Base-by-base conservation (phyloP, 2,888 invertebrate genomes). In the Eumerus sabulonum region DNA sequence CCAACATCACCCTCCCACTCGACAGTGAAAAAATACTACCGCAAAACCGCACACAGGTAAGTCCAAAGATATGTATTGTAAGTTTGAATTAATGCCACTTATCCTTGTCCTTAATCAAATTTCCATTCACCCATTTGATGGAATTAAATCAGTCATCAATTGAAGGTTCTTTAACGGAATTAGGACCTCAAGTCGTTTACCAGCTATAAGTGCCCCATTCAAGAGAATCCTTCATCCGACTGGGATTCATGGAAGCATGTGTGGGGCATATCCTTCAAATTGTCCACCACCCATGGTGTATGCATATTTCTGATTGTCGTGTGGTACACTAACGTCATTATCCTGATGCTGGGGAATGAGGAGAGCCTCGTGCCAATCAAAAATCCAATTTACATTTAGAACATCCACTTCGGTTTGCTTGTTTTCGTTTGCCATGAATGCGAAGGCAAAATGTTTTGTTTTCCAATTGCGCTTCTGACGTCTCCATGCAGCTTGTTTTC, bases 1-100 rank as follows among this genome's bases (percentile, higher is more conserved):
- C 85, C 85, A 9, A 84, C 84, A 17, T 87, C 88, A 9, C 87
- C 87, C 36, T 86, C 40, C 4, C 79, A 79, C 36, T 35, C 63
- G 50, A 84, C 84, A 9, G 85, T 83, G 7, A 87, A 86, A 76
- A 89, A 89, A 81, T 89, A 89, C 82, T 89, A 89, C 82, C 87
- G 89, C 36, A 88, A 88, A 79, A 87, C 89, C 18, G 86, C 87
- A 19, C 88, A 89, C 77, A 86, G 89, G 89, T 89, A 76, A 88
- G 89, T 86, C 13, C n/a, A 27, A 27, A 7, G 27, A 27, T 27
- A 7, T 27, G n/a, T n/a, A n/a, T n/a, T n/a, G n/a, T n/a, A n/a
- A n/a, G n/a, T n/a, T n/a, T n/a, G n/a, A 4, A 27, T 27, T 1
- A 14, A 35, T 9, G 2, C 14, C 16, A n/a, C 35, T 19, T 16